Conservation (phyloP, 2,888 invertebrate species). For the Drosophila neonasuta region DNA sequence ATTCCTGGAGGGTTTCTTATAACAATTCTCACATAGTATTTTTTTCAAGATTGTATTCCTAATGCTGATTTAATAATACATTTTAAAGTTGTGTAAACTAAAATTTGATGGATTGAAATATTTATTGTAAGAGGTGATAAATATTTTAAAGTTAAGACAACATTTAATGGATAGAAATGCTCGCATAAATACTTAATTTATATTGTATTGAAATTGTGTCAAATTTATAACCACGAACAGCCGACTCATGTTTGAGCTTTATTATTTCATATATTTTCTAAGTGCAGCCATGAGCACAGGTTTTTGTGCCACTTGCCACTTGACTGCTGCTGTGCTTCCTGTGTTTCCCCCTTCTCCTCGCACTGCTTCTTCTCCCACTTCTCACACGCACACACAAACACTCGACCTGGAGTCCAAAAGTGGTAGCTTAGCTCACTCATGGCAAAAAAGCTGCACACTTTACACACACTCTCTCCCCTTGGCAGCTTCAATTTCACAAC, state of each 20-base stretch:
- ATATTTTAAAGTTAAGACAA: no score
- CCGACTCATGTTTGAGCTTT: not conserved
- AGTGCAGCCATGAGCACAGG: conserved; percentile 5
- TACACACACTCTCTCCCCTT: not conserved
- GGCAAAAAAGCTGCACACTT: conserved; percentile 8
- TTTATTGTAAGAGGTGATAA: no score
- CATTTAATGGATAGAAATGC: no score
- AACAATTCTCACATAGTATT: no score
- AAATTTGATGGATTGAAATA: no score
- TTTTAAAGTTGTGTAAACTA: no score
- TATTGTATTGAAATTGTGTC: not conserved
- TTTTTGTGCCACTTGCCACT: conserved; percentile 12
- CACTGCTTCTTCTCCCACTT: not conserved
- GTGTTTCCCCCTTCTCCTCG: no score
- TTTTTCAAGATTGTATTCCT: no score
- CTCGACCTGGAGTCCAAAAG: conserved; percentile 14
- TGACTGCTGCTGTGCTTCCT: conserved; percentile 2
- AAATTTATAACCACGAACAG: not conserved
- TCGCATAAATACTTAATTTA: no score
- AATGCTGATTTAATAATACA: no score
- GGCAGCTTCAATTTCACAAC: not conserved
- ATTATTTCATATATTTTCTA: not conserved
- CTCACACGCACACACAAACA: not conserved
- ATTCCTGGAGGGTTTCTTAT: no score
- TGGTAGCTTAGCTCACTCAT: conserved; percentile 4